Base-by-base conservation (phyloP, 2,113 vertebrate species). In the Thalassarche chlororhynchos region DNA sequence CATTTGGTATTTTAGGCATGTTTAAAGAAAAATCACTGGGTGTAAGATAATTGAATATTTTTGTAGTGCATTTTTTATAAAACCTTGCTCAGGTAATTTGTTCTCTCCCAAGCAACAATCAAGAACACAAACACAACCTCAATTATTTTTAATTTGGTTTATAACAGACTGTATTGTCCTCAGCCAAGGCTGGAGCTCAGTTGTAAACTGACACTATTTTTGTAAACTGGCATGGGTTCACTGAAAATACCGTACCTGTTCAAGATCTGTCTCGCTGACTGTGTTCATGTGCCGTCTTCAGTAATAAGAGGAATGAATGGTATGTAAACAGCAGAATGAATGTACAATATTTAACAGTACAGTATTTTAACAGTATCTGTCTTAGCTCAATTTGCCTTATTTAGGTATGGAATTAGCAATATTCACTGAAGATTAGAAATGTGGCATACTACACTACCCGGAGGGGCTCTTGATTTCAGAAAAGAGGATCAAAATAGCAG, bases 321-420 rank as follows among this genome's bases (percentile, higher is more conserved):
- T 93, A 97, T 95, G 95, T 91, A 91, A 97, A 94, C 87, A 95
- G 44, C 31, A 91, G 70, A 79, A 64, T 52, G 91, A 93, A 88
- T 91, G 89, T 62, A 38, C 38, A 38, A 38, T 38, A 38, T 38
- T 38, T 38, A 38, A 38, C 38, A 38, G 38, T 38, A 38, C 38
- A 38, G 38, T 38, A 38, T 38, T 96, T 93, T 91, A 96, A 66
- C 28, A 74, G 54, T 38, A 60, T 54, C 70, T 87, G 31, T 9
- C 49, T 44, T 80, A 65, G 58, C 19, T 87, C 84, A 80, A 49
- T 77, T 89, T 90, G 78, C 72, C 40, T 85, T 83, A 79, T 32
- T 90, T 82, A 84, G 78, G 46, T 58, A 66, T 40, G 44, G 36
- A 80, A 76, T 77, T 74, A 91, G 38, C 32, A 80, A 83, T 58